phyloP scores from a whole-genome alignment of 2,888 invertebrate genomes.

The Blastobasis adustella region DNA sequence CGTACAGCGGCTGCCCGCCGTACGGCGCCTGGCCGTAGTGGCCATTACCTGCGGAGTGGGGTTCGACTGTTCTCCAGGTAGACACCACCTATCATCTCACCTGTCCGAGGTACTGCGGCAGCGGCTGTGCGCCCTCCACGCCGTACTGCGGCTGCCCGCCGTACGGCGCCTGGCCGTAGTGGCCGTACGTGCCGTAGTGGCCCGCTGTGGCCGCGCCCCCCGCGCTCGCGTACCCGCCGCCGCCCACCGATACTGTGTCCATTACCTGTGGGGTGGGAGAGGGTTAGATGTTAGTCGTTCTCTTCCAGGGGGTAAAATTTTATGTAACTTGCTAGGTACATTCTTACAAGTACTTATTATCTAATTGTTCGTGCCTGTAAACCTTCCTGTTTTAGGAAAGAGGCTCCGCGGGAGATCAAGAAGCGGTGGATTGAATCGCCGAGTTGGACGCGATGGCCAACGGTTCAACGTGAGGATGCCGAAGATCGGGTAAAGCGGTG shows the following conservation, averaged over 20 bases:
- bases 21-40: conserved; percentile 66
- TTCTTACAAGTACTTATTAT: no score
- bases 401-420: no score
- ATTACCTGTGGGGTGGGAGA: conserved; percentile 41
- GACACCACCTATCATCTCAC: conserved; percentile 22
- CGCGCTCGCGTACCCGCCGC: conserved; percentile 48
- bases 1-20: conserved; percentile 61
- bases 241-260: conserved; percentile 64
- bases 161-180: conserved; percentile 63
- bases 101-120: conserved; percentile 67
- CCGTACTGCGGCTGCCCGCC: conserved; percentile 62
- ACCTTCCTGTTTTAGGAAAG: no score
- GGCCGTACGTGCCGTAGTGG: conserved; percentile 66
- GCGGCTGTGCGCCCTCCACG: conserved; percentile 61
- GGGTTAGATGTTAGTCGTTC: no score
- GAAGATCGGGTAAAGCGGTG: no score
- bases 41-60: conserved; percentile 59
- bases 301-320: no score
- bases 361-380: no score
- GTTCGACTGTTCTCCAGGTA: no score
- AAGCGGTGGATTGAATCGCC: no score
- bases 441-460: no score
- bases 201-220: conserved; percentile 49
- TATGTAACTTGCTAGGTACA: no score
- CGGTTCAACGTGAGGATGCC: no score